A percentile compares a stretch with the other conserved stretches of the same genome.
Evolutionary conservation across 2,113 vertebrate genomes (phyloP).

Genomic region (Fulica atra): DNA sequence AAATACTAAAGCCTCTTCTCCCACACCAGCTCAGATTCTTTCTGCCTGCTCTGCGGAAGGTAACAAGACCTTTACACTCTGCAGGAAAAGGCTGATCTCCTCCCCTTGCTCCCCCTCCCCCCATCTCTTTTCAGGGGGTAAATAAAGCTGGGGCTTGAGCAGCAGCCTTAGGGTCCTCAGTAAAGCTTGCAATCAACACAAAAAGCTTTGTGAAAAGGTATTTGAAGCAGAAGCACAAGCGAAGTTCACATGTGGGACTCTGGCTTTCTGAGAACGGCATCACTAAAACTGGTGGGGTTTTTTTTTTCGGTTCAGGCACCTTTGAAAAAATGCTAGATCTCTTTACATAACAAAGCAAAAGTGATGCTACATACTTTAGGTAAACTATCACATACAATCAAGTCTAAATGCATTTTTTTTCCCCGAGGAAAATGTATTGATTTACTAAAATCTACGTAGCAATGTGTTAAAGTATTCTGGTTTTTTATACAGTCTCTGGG

Average conservation of each 20-base stretch:
- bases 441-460: not conserved
- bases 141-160: not conserved
- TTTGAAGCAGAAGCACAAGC: not conserved
- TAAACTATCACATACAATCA: not conserved
- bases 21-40: not conserved
- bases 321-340: not conserved
- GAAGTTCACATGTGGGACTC: not conserved
- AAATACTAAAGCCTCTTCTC: slow-evolving; percentile 2
- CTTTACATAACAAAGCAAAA: not conserved
- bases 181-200: not conserved
- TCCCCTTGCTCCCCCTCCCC: not conserved
- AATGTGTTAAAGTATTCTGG: not conserved
- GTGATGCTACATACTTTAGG: fast-evolving
- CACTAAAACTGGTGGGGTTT: not conserved
- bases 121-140: not conserved
- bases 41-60: not conserved
- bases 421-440: not conserved
- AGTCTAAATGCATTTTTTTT: not conserved
- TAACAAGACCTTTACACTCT: not conserved
- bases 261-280: not conserved
- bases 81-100: not conserved
- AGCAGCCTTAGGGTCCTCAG: not conserved
- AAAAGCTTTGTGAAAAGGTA: not conserved
- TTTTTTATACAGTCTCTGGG: not conserved
- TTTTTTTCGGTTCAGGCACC: not conserved